Base-by-base conservation (phyloP, 1,140 invertebrate species). In the Chelonus insularis region DNA sequence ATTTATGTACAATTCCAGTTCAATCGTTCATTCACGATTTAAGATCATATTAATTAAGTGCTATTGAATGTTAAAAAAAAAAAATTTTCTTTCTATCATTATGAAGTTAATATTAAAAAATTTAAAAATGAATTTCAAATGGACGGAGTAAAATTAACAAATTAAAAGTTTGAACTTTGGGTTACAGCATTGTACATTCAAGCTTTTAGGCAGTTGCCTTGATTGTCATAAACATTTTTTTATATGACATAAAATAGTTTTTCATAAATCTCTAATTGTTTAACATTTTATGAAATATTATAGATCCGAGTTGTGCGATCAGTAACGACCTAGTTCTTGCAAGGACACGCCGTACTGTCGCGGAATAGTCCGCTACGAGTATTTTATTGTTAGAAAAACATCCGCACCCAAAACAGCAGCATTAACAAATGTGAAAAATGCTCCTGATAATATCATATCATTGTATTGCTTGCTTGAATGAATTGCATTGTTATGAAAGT, bases 401-500 rank as follows among this genome's bases (percentile, higher is more conserved):
- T 88, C 86, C 0, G 76, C 45, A 6, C 81, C 70, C 63, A 84
- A 86, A n/a, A 84, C 72, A 5, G 75, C 52, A 0, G 80, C 81
- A 64, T 84, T 83, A 9, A 86, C 62, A 60, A 84, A 83, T 5
- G 84, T 77, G 62, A 86, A 84, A n/a, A 86, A 72, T 4, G 82
- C 81, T 0, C 83, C 81, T 0, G 83, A 82, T 65, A 85, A 83
- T 68, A 87, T 72, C 83, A 87, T 84, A 60, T 86, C 84, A 72
- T 84, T 78, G 69, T 86, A 83, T 65, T 84, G 79, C 60, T 86
- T 85, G 52, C 85, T 83, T 2, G 84, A 82, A 57, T 83, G 83
- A 41, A 79, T 77, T 29, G 84, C 79, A 60, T 82, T 79, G 64
- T 83, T 83, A 43, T 76, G 71, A 14, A 79, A 73, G 20, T 82